Evolutionary conservation across 2,888 invertebrate genomes (phyloP).

Genomic region (Zeuzera pyrina): DNA sequence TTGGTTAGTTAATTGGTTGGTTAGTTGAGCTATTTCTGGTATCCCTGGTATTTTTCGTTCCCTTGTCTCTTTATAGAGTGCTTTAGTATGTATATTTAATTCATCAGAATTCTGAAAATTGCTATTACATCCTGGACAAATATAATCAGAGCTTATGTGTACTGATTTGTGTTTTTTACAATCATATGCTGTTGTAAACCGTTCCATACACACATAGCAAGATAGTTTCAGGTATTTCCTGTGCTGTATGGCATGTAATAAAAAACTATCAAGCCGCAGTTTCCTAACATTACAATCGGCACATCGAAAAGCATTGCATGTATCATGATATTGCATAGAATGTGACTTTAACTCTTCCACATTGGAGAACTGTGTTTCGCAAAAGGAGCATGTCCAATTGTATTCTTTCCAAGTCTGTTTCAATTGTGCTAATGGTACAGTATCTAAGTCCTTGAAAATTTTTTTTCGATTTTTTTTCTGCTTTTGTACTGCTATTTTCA

Average conservation of each 20-base stretch:
- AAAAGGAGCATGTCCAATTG: conserved; percentile 42
- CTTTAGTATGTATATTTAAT: conserved; percentile 27
- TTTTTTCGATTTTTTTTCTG: conserved; percentile 6
- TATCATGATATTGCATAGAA: conserved; percentile 72
- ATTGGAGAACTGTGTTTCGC: conserved; percentile 36
- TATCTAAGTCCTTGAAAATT: conserved; percentile 12
- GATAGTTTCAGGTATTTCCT: conserved; percentile 68
- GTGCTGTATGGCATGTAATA: conserved; percentile 73
- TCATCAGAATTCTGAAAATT: conserved; percentile 29
- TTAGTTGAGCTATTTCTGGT: conserved; percentile 16
- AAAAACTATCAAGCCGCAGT: conserved; percentile 32
- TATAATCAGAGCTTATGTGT: conserved; percentile 25
- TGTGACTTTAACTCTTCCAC: conserved; percentile 65
- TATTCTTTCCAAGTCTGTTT: conserved; percentile 46
- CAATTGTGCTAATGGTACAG: conserved; percentile 29
- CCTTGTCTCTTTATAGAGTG: conserved; percentile 28
- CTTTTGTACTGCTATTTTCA: conserved; percentile 11
- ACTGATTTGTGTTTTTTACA: conserved; percentile 23
- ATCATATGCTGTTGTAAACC: conserved; percentile 24
- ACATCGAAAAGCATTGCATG: conserved; percentile 75
- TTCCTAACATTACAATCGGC: conserved; percentile 68
- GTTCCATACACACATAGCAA: conserved; percentile 38
- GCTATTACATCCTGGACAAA: conserved; percentile 41
- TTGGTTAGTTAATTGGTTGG: conserved; percentile 27
- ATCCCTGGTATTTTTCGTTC: conserved; percentile 13